These are phyloP conservation scores for Drosophila niveifrons DNA, from an alignment of 2,888 invertebrate genomes.

Conservation along the genomic window DNA sequence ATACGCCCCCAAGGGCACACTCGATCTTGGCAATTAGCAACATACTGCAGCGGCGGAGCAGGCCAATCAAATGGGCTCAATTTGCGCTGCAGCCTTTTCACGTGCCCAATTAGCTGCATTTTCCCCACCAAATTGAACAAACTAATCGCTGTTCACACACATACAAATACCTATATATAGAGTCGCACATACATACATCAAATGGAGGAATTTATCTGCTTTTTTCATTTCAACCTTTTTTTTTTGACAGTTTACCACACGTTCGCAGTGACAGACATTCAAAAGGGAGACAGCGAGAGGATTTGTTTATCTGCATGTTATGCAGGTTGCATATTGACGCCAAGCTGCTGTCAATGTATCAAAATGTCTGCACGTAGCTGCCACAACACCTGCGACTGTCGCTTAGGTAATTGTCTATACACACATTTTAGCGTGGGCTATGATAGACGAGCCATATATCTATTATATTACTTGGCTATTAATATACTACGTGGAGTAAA, in stretches of 20 bases:
- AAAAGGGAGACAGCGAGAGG: neutral
- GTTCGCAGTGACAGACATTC: neutral
- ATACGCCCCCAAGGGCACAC: conserved; percentile 29
- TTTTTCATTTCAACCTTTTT: neutral
- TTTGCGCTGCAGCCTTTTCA: conserved; percentile 7
- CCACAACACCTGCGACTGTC: conserved; percentile 22
- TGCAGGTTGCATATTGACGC: conserved; percentile 22
- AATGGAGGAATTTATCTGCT: conserved; percentile 1
- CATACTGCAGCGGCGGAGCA: neutral
- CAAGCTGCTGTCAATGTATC: conserved; percentile 29
- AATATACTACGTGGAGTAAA: neutral
- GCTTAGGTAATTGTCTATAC: conserved; percentile 1
- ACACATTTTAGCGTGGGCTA: neutral
- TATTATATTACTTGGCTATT: neutral
- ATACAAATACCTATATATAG: neutral
- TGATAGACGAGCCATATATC: neutral
- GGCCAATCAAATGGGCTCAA: conserved; percentile 25
- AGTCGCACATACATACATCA: neutral
- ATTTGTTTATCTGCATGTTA: conserved; percentile 22
- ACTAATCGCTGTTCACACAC: conserved; percentile 26
- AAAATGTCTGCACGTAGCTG: conserved; percentile 33
- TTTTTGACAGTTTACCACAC: conserved; percentile 11
- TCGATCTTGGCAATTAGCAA: conserved; percentile 37
- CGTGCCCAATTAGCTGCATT: conserved; percentile 32
- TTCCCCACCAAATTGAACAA: conserved; percentile 21